Conservation (phyloP, 2,888 invertebrate genomes). For the Galeopsomyia nigrocyanea region DNA sequence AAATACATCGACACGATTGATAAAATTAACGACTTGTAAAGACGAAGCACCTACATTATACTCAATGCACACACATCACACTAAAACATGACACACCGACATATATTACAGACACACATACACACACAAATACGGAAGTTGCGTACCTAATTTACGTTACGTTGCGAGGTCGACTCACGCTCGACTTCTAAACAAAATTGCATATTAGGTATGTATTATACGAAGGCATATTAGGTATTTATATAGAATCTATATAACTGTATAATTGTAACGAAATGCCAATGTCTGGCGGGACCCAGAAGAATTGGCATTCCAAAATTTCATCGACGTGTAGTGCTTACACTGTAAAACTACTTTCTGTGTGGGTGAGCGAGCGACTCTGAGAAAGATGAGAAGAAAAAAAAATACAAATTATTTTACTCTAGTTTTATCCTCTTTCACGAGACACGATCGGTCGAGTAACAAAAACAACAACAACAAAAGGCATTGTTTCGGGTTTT, state of each 20-base stretch:
- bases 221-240: constrained; percentile 68
- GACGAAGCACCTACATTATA: constrained; percentile 19
- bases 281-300: constrained; percentile 61
- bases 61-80: constrained; percentile 18
- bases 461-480: not conserved
- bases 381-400: not conserved
- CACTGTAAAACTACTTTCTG: constrained; percentile 19
- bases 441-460: not conserved
- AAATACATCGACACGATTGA: constrained; percentile 44
- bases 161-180: constrained; percentile 60
- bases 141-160: constrained; percentile 60
- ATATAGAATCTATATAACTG: constrained; percentile 69
- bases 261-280: constrained; percentile 68
- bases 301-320: constrained; percentile 55
- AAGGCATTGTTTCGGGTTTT: constrained; percentile 11
- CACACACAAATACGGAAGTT: constrained; percentile 45
- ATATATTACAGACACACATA: constrained; percentile 25
- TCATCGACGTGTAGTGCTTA: constrained; percentile 27
- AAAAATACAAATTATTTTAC: constrained; percentile 16
- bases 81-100: constrained; percentile 8
- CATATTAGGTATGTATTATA: constrained; percentile 69
- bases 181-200: constrained; percentile 65
- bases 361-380: constrained; percentile 23
- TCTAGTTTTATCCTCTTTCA: constrained; percentile 13
- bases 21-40: constrained; percentile 39